Conservation (phyloP, 1,140 invertebrate genomes). For the Drosophila oshimai region DNA sequence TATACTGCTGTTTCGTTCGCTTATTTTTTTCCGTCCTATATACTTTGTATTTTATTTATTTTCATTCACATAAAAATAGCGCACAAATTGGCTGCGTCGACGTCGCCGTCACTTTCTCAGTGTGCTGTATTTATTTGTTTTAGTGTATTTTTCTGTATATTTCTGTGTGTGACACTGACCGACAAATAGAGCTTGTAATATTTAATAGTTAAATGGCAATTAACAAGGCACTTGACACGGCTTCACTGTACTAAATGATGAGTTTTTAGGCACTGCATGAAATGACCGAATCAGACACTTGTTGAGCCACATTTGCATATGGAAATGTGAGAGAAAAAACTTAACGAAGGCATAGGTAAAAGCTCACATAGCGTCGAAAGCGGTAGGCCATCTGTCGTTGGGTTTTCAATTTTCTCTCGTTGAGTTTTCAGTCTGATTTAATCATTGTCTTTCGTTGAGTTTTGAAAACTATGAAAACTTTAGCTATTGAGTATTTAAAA, state of each 20-base stretch:
- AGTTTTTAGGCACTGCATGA: background rate
- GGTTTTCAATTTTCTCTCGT: background rate
- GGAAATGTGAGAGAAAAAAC: conserved; percentile 8
- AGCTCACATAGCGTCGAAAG: conserved; percentile 71
- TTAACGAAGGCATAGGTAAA: conserved; percentile 36
- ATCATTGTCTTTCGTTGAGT: background rate
- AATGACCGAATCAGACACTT: conserved; percentile 38
- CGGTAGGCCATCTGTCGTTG: conserved; percentile 58
- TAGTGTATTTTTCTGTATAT: conserved; percentile 4
- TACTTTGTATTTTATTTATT: conserved; percentile 62
- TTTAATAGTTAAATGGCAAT: conserved; percentile 47
- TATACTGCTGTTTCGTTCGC: background rate
- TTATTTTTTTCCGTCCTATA: conserved; percentile 21
- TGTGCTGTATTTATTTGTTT: conserved; percentile 3
- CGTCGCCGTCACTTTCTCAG: conserved; percentile 43
- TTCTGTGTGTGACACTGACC: conserved; percentile 60
- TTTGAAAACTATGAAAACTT: background rate
- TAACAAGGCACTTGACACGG: conserved; percentile 55
- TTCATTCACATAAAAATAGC: conserved; percentile 76
- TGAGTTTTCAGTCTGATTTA: background rate
- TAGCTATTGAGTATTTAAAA: background rate
- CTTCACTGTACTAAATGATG: background rate
- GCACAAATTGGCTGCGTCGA: conserved; percentile 69
- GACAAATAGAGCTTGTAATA: conserved; percentile 56
- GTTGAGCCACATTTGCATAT: conserved; percentile 13